Evolutionary conservation across 2,888 invertebrate species (phyloP).

Genomic region (Phalera bucephala): DNA sequence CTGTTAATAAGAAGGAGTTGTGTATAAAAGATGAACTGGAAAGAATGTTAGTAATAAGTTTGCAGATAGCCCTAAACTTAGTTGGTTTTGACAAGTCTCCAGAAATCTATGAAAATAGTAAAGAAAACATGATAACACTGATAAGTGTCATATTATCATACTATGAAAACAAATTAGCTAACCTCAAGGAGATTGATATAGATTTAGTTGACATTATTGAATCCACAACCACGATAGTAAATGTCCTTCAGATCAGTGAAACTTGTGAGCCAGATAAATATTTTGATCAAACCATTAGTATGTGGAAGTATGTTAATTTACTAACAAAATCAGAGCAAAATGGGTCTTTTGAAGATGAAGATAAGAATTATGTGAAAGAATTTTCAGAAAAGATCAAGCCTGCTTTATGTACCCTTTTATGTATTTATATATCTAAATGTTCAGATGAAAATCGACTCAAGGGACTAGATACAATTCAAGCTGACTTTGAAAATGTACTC

Average conservation of each 20-base stretch:
- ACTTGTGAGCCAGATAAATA: slow-evolving; percentile 49
- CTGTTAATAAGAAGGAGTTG: slow-evolving; percentile 46
- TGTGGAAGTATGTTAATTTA: slow-evolving; percentile 58
- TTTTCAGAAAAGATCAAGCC: slow-evolving; percentile 54
- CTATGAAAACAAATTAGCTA: slow-evolving; percentile 61
- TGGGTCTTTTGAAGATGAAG: slow-evolving; percentile 51
- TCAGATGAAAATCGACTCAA: slow-evolving; percentile 47
- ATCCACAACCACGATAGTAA: slow-evolving; percentile 54
- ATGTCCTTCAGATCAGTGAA: slow-evolving; percentile 44
- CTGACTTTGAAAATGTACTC: slow-evolving; percentile 55
- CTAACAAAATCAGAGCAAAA: slow-evolving; percentile 48
- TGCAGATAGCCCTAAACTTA: slow-evolving; percentile 62
- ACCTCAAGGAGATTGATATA: slow-evolving; percentile 60
- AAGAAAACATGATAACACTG: slow-evolving; percentile 46
- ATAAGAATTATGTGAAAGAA: slow-evolving; percentile 48
- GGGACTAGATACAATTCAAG: slow-evolving; percentile 48
- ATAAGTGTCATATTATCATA: slow-evolving; percentile 56
- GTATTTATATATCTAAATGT: slow-evolving; percentile 59
- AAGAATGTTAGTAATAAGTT: slow-evolving; percentile 57
- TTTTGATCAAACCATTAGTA: slow-evolving; percentile 54
- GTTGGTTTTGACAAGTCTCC: slow-evolving; percentile 61
- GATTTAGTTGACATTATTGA: slow-evolving; percentile 66
- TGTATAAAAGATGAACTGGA: slow-evolving; percentile 59
- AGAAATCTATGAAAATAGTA: slow-evolving; percentile 50
- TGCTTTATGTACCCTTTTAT: slow-evolving; percentile 51